Percentiles rank a stretch among this genome's conserved stretches.
These are phyloP conservation scores for Mastomys coucha DNA, from an alignment of 2,113 vertebrate species.

Conservation along the genomic window DNA sequence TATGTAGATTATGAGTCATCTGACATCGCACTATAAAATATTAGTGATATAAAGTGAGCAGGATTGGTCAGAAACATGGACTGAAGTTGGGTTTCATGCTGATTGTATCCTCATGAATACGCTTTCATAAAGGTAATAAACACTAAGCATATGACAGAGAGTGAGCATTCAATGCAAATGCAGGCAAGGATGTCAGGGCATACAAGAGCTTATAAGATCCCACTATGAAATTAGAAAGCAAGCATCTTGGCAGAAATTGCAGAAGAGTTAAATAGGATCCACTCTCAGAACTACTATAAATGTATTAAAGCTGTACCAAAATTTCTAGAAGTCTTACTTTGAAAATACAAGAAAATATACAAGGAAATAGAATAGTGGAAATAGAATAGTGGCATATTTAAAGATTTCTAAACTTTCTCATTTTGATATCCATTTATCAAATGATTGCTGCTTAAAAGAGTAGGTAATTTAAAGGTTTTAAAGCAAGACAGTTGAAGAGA, in stretches of 20 bases:
- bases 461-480: not conserved
- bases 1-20: not conserved
- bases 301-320: not conserved
- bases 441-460: not conserved
- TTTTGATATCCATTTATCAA: not conserved
- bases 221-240: not conserved
- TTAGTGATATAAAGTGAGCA: not conserved
- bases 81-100: slow-evolving; percentile 7
- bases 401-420: not conserved
- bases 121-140: not conserved
- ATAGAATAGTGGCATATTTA: not conserved
- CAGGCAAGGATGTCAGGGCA: not conserved
- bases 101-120: slow-evolving; percentile 24
- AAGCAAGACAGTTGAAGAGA: not conserved
- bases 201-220: not conserved
- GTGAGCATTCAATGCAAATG: not conserved
- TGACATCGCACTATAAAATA: not conserved
- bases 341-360: not conserved
- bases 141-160: not conserved
- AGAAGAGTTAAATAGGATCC: not conserved
- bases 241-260: not conserved
- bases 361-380: too few relatives aligned
- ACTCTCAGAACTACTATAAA: rapidly evolving
- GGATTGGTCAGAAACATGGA: not conserved
- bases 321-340: not conserved